Evolutionary conservation across 2,797 vertebrate genomes (phyloP), one percentile per base, ranked within the genome.

Genomic region (Astyanax mexicanus): DNA sequence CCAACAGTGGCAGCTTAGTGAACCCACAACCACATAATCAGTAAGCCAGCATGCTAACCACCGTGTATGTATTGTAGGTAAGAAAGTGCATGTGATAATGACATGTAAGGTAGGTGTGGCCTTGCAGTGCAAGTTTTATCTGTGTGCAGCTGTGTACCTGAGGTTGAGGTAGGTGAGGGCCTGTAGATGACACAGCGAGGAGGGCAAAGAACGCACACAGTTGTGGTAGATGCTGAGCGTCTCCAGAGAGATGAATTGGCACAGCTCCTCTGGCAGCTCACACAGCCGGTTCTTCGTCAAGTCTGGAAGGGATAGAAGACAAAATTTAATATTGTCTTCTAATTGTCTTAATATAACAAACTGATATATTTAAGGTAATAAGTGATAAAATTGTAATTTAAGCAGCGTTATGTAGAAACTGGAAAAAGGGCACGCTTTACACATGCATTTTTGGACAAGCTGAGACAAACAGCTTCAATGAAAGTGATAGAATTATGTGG

Each of bases 121-220:
- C 11, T 5, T 37, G 25, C n/a, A n/a, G n/a, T n/a, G n/a, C n/a
- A n/a, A n/a, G n/a, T n/a, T n/a, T n/a, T n/a, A 17, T 12, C 51
- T 38, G 71, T 45, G 68, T 6, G 27, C 78, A 54, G 45, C 13
- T 37, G 25, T 52, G 12, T 90, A 97, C 96, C 96, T 97, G 89
- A 98, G 90, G 86, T 97, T 98, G 93, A 98, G 95, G 95, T 97
- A 96, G 85, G 95, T 94, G 81, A 98, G 95, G 23, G 95, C 94
- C 81, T 96, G 97, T 10, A 98, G 95, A 85, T 97, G 96, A 75
- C 91, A 91, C 68, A 98, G 86, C 84, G 88, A 91, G 25, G 93
- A 80, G 42, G 95, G 92, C 75, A 98, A 86, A 32, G 90, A 93
- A 70, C 96, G 93, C 86, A 97, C 93, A 79, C 97, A 97, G 92